Percentiles rank a stretch among this genome's conserved stretches.
These are phyloP conservation scores for Phragmatobia fuliginosa DNA, from an alignment of 2,888 invertebrate species.

Conservation along the genomic window DNA sequence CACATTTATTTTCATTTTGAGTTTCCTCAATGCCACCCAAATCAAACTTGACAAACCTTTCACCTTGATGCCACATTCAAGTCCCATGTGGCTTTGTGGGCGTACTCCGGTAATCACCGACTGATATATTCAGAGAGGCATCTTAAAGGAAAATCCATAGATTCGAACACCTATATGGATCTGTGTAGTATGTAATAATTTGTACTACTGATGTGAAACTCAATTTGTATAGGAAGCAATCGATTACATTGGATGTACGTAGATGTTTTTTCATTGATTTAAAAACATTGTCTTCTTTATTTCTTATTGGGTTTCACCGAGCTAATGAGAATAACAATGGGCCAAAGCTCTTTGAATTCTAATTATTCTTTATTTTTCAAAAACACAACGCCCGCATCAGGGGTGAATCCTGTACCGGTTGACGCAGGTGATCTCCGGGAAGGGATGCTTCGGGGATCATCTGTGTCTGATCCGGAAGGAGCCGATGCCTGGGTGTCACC, in stretches of 20 bases:
- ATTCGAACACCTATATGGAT: background rate
- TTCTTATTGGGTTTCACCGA: no score
- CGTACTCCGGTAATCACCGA: background rate
- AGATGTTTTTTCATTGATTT: background rate
- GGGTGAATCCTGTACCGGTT: no score
- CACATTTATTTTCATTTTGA: background rate
- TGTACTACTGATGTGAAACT: background rate
- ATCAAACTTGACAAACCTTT: background rate
- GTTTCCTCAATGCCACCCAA: background rate
- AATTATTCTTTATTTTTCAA: no score
- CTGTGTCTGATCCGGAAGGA: no score
- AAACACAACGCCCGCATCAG: no score
- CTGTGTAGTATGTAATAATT: background rate
- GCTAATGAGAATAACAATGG: no score
- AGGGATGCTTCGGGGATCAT: no score
- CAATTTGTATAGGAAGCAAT: background rate
- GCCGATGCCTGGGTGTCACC: no score
- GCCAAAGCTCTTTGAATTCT: no score
- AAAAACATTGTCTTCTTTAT: background rate
- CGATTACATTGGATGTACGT: background rate
- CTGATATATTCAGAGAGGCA: background rate
- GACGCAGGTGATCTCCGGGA: no score
- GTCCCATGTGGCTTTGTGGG: background rate
- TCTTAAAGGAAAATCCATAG: background rate
- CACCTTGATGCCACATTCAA: background rate